phyloP scores from a whole-genome alignment of 2,797 vertebrate genomes.

The Helostoma temminkii region DNA sequence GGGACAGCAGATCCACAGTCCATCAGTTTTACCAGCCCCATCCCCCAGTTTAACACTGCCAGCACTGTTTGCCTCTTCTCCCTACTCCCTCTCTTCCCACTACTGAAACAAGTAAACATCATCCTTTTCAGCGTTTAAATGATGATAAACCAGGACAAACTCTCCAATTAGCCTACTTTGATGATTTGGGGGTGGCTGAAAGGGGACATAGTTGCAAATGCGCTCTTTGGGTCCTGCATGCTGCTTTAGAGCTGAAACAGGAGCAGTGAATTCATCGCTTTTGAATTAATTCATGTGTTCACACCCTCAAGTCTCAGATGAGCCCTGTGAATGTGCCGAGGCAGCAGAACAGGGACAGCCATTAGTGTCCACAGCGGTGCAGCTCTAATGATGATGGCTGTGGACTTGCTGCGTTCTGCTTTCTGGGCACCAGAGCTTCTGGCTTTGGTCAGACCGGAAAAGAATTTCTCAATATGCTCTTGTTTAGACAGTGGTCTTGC shows the following conservation, averaged over 20 bases:
- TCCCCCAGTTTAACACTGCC: constrained; percentile 70
- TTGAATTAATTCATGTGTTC: constrained; percentile 72
- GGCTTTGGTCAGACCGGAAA: constrained; percentile 36
- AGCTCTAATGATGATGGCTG: constrained; percentile 84
- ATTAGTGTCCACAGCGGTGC: constrained; percentile 75
- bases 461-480: constrained; percentile 45
- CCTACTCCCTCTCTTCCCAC: constrained; percentile 46
- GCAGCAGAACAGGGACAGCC: constrained; percentile 78
- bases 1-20: constrained; percentile 46
- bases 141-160: constrained; percentile 78
- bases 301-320: constrained; percentile 73
- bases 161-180: constrained; percentile 66
- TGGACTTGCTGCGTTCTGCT: constrained; percentile 80
- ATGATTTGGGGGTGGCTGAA: constrained; percentile 56
- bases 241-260: constrained; percentile 24
- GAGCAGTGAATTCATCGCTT: constrained; percentile 56
- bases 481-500: constrained; percentile 43
- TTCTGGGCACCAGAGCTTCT: constrained; percentile 53
- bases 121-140: constrained; percentile 73
- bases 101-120: constrained; percentile 73
- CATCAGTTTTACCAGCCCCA: constrained; percentile 62
- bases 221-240: constrained; percentile 21
- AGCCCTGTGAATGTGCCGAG: constrained; percentile 77
- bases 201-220: constrained; percentile 43
- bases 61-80: constrained; percentile 56